These are phyloP conservation scores for Brachionus plicatilis DNA, from an alignment of 1,140 invertebrate species.

Conservation along the genomic window DNA sequence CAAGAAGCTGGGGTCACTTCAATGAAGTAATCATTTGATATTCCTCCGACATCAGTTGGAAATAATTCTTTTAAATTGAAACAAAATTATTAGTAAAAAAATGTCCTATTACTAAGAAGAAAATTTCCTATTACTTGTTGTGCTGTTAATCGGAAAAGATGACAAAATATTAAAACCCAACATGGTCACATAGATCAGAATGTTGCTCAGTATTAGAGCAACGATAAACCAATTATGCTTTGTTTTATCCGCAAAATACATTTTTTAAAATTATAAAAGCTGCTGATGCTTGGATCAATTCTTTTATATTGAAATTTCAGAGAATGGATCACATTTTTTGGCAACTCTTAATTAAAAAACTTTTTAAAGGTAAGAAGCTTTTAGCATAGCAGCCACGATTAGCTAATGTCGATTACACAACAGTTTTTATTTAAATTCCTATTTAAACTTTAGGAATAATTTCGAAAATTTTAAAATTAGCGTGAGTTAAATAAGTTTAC, in stretches of 20 bases:
- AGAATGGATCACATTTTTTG: neutral
- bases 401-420: neutral
- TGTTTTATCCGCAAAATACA: conserved; percentile 13
- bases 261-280: neutral
- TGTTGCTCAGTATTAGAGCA: conserved; percentile 8
- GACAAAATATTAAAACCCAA: neutral
- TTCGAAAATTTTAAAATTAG: too few species aligned
- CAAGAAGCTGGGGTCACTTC: conserved; percentile 49
- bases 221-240: conserved; percentile 27
- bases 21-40: conserved; percentile 45
- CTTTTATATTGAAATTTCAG: neutral
- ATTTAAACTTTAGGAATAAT: neutral
- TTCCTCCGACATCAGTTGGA: conserved; percentile 44
- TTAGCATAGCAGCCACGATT: neutral
- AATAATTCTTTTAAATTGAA: conserved; percentile 45
- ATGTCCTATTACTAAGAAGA: neutral
- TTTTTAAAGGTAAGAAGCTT: neutral
- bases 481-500: too few species aligned
- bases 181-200: conserved; percentile 33
- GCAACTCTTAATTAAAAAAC: neutral
- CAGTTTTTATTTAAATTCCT: neutral
- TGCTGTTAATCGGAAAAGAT: neutral
- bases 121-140: neutral
- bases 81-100: neutral
- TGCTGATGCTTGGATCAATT: neutral